These are phyloP conservation scores for Stenotaenia linearis DNA, from an alignment of 2,888 invertebrate species.

Conservation along the genomic window DNA sequence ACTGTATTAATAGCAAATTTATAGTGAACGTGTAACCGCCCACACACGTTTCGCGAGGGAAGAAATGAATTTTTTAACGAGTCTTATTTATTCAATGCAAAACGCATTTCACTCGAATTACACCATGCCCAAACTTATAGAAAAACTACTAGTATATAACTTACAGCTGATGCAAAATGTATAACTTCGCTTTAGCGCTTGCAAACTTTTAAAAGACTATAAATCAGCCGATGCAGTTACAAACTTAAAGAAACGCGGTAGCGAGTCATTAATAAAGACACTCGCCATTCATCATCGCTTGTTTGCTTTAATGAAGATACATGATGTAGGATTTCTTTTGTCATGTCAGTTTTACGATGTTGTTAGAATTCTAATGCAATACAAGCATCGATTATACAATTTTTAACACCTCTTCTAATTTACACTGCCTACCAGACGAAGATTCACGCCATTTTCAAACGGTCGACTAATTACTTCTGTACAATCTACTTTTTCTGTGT, in stretches of 20 bases:
- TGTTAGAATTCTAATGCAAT: neutral
- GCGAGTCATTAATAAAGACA: constrained; percentile 17
- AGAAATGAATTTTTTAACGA: constrained; percentile 26
- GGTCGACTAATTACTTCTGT: no score
- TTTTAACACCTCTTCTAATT: neutral
- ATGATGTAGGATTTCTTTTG: constrained; percentile 9
- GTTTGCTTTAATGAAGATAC: constrained; percentile 24
- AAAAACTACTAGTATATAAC: constrained; percentile 14
- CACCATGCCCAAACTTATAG: neutral
- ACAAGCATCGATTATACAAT: neutral
- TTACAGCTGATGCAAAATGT: constrained; percentile 26
- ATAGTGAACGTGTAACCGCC: constrained; percentile 14
- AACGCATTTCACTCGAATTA: constrained; percentile 17
- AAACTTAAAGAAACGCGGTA: constrained; percentile 5
- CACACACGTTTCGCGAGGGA: constrained; percentile 10
- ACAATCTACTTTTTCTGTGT: neutral
- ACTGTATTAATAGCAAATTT: constrained; percentile 30
- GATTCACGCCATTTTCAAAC: neutral
- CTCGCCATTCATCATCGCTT: constrained; percentile 5
- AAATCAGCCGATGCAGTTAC: neutral
- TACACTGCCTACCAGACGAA: neutral
- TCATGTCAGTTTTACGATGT: neutral
- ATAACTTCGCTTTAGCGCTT: constrained; percentile 21
- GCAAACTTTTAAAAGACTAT: constrained; percentile 22
- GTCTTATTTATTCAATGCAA: constrained; percentile 26